A percentile compares a stretch with the other conserved stretches of the same genome.
phyloP scores from a whole-genome alignment of 2,797 vertebrate species.

The Trachurus trachurus region DNA sequence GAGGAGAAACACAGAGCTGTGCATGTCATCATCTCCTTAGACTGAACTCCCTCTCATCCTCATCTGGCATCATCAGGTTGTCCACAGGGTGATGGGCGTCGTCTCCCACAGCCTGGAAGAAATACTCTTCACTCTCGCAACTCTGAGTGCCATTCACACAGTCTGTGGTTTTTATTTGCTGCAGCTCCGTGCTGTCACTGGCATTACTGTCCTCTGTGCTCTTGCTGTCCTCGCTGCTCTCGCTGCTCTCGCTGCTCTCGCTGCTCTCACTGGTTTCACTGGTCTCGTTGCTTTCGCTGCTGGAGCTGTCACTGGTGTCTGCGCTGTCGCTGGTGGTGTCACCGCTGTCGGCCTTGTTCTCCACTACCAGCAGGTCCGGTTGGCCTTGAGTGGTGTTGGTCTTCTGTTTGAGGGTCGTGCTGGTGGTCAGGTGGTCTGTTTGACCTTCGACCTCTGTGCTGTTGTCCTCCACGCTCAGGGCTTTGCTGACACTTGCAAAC shows the following conservation, averaged over 20 bases:
- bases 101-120: slow-evolving; percentile 81
- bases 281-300: slow-evolving; percentile 34
- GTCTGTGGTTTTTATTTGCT: slow-evolving; percentile 44
- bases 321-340: slow-evolving; percentile 48
- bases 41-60: slow-evolving; percentile 70
- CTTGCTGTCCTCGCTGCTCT: slow-evolving; percentile 60
- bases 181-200: slow-evolving; percentile 73
- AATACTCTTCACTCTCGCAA: slow-evolving; percentile 84
- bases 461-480: slow-evolving; percentile 68
- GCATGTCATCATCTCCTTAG: slow-evolving; percentile 73
- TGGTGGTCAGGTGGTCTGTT: slow-evolving; percentile 23
- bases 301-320: slow-evolving; percentile 47
- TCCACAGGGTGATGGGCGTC: slow-evolving; percentile 72
- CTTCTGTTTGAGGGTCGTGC: slow-evolving; percentile 3
- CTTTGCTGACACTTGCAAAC: slow-evolving; percentile 56
- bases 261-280: slow-evolving; percentile 44
- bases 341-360: slow-evolving; percentile 38
- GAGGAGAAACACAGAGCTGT: slow-evolving; percentile 5
- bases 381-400: not conserved
- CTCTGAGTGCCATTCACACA: slow-evolving; percentile 75
- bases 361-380: slow-evolving; percentile 15
- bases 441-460: slow-evolving; percentile 60
- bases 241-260: slow-evolving; percentile 40
- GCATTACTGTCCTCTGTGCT: slow-evolving; percentile 66
- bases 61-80: slow-evolving; percentile 72